A percentile compares a stretch with the other conserved stretches of the same genome.
Conservation (phyloP, 2,888 invertebrate genomes). For the Fabriciana adippe region DNA sequence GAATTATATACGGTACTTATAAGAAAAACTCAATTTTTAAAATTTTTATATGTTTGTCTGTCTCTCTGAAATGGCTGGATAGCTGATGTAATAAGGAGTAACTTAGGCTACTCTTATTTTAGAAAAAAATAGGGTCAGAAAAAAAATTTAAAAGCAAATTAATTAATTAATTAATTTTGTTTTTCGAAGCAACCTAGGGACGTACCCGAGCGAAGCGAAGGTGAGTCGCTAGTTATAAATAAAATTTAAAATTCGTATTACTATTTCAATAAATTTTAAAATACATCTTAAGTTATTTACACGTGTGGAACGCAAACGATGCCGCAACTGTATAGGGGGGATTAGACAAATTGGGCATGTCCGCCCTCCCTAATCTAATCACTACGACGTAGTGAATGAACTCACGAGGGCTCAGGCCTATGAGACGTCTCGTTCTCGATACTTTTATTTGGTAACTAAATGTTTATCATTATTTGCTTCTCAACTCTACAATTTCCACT, state of each 20-base stretch:
- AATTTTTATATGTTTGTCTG: no score
- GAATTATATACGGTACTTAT: no score
- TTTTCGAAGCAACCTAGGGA: no score
- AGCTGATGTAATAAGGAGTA: no score
- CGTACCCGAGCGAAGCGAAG: no score
- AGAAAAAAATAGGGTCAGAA: no score
- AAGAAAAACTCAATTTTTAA: no score
- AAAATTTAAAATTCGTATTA: neutral
- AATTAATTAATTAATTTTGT: no score
- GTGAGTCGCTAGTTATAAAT: no score
- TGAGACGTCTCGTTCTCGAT: conserved; percentile 22
- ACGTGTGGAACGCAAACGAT: conserved; percentile 44
- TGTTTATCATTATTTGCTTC: neutral
- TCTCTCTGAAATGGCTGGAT: no score
- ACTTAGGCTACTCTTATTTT: no score
- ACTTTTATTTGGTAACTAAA: conserved; percentile 6
- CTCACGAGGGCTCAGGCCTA: conserved; percentile 40
- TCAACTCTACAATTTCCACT: neutral
- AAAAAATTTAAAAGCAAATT: no score
- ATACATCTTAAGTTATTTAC: conserved; percentile 31
- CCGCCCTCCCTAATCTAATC: conserved; percentile 72
- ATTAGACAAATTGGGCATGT: conserved; percentile 68
- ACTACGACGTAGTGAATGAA: conserved; percentile 50
- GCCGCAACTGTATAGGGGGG: conserved; percentile 51
- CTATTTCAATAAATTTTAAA: neutral